Percentiles rank a stretch among this genome's conserved stretches.
Evolutionary conservation across 2,797 vertebrate species (phyloP).

Genomic region (Scolopax rusticola): DNA sequence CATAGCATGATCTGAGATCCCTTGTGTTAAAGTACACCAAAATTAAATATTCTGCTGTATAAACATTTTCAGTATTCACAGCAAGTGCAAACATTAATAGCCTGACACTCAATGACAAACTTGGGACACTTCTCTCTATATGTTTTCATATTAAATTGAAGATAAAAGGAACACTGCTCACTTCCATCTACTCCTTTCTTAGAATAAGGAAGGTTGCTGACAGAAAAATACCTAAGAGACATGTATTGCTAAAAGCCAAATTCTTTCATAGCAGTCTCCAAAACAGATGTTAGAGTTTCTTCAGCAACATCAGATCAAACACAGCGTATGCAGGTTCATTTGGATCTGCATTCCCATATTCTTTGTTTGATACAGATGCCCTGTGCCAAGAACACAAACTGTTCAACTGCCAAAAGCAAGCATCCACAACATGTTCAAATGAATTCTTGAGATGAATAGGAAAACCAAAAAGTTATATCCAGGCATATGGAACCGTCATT

Average conservation of each 20-base stretch:
- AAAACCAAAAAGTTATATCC: not conserved
- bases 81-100: rapidly evolving
- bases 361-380: not conserved
- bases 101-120: not conserved
- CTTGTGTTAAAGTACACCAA: not conserved
- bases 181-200: not conserved
- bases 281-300: not conserved
- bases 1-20: not conserved
- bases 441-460: not conserved
- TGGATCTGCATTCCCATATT: not conserved
- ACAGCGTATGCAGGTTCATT: not conserved
- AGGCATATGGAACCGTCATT: not conserved
- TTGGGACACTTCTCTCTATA: rapidly evolving
- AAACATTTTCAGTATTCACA: not conserved
- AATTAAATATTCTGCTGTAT: not conserved
- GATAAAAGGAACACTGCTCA: rapidly evolving
- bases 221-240: not conserved
- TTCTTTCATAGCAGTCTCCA: not conserved
- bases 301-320: not conserved
- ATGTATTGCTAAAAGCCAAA: not conserved
- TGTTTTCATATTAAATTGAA: not conserved
- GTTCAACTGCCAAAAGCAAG: not conserved
- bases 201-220: not conserved
- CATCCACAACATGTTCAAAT: not conserved
- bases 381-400: not conserved